Conservation (phyloP, 2,888 invertebrate genomes). For the Euplagia quadripunctaria region DNA sequence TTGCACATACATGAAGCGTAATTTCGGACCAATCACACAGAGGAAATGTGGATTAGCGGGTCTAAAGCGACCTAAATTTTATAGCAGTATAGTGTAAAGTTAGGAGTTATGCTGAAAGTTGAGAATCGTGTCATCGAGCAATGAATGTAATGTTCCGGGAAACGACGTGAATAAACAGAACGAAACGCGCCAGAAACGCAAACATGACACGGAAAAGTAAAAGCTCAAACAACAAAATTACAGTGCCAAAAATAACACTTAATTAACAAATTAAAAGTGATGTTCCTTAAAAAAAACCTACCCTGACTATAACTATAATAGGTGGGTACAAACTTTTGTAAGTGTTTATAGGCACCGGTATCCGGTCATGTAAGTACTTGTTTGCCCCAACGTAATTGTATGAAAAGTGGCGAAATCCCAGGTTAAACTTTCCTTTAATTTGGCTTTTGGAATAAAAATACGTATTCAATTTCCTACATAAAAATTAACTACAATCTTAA, state of each 20-base stretch:
- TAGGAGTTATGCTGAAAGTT: conserved; percentile 63
- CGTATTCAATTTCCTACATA: too few species aligned
- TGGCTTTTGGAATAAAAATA: too few species aligned
- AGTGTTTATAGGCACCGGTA: not conserved
- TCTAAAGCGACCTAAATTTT: conserved; percentile 70
- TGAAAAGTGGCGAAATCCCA: too few species aligned
- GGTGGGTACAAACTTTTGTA: not conserved
- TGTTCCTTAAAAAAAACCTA: not conserved
- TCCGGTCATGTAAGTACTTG: too few species aligned
- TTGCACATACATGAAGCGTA: conserved; percentile 36
- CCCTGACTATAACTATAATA: not conserved
- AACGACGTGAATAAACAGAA: conserved; percentile 52
- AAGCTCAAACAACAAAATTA: conserved; percentile 5
- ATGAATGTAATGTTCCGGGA: conserved; percentile 71
- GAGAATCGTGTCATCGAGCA: conserved; percentile 70
- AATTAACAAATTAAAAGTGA: not conserved
- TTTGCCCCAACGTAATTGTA: too few species aligned
- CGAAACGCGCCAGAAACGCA: conserved; percentile 9
- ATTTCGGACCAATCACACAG: conserved; percentile 48
- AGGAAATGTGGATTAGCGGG: conserved; percentile 66
- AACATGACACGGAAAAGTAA: conserved; percentile 22
- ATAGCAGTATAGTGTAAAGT: conserved; percentile 51
- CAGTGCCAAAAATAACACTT: not conserved
- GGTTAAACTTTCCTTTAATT: too few species aligned
- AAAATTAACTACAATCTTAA: too few species aligned